phyloP scores from a whole-genome alignment of 2,888 invertebrate genomes.

The Dicyrtomina minuta region DNA sequence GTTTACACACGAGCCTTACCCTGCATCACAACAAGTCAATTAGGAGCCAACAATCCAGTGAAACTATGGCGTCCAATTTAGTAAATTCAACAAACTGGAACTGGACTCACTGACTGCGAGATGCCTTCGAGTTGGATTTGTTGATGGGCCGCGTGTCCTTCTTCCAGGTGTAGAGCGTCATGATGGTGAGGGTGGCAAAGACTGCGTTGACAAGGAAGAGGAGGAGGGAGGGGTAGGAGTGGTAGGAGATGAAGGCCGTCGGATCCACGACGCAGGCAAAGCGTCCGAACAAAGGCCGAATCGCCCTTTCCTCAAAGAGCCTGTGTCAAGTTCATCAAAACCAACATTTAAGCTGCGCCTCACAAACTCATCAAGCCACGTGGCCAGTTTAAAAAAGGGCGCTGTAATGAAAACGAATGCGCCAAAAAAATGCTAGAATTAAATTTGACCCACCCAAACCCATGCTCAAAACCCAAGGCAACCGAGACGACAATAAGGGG shows the following conservation, averaged over 20 bases:
- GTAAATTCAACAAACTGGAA: no score
- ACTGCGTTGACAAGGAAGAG: not conserved
- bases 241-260: not conserved
- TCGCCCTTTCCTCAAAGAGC: not conserved
- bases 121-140: not conserved
- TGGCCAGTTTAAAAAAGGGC: no score
- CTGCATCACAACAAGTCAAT: not conserved
- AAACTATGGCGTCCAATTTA: not conserved
- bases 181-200: not conserved
- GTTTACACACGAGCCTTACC: not conserved
- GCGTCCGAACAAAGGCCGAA: not conserved
- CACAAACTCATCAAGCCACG: no score
- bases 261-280: not conserved
- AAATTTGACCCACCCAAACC: constrained; percentile 4
- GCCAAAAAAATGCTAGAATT: no score
- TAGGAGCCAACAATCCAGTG: no score
- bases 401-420: no score
- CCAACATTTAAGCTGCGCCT: no score
- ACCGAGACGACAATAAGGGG: not conserved
- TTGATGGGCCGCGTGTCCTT: not conserved
- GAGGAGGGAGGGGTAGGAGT: not conserved
- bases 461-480: not conserved
- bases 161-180: not conserved
- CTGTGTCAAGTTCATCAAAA: not conserved
- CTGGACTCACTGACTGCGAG: not conserved